Conservation (phyloP, 2,113 vertebrate species). For the Mastomys natalensis region DNA sequence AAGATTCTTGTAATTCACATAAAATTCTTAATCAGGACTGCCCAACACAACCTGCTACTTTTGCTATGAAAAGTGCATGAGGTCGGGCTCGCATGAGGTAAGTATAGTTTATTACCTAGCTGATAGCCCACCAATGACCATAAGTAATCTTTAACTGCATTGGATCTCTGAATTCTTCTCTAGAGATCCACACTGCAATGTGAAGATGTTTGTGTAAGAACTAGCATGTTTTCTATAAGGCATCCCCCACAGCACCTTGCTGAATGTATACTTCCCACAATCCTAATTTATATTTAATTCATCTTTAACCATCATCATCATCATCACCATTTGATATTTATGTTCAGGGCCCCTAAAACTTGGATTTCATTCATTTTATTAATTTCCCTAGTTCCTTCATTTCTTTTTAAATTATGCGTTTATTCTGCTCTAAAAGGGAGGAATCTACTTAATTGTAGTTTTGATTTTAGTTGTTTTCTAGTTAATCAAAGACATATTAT, state of each 20-base stretch:
- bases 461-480: conserved; percentile 40
- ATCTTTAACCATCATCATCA: too few relatives aligned
- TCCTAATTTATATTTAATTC: not conserved
- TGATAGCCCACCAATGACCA: not conserved
- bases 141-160: not conserved
- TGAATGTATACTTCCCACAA: not conserved
- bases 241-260: not conserved
- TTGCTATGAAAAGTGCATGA: not conserved
- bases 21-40: not conserved
- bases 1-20: not conserved
- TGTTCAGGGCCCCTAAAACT: not conserved
- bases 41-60: not conserved
- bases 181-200: not conserved
- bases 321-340: not conserved
- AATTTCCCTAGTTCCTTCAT: not conserved
- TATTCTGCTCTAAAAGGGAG: not conserved
- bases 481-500: conserved; percentile 43
- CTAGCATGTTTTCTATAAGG: not conserved
- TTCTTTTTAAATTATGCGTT: not conserved
- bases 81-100: not conserved
- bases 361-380: not conserved
- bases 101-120: not conserved
- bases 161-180: not conserved
- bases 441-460: conserved; percentile 11
- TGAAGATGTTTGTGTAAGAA: not conserved